Base-by-base conservation (phyloP, 2,888 invertebrate species). In the Limnephilus marmoratus region DNA sequence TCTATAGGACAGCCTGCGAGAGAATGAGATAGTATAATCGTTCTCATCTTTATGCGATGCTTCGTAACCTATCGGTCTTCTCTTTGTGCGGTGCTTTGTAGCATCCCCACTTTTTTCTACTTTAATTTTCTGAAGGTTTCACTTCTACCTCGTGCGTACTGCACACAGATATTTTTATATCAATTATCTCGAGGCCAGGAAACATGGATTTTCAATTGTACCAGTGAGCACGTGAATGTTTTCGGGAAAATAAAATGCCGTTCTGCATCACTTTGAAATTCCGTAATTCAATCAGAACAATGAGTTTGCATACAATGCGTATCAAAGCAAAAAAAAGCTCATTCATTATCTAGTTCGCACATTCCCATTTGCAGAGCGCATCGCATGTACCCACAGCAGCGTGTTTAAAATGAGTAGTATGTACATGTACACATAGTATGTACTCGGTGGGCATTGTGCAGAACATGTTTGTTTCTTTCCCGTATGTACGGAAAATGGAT, bases 331-430 rank as follows among this genome's bases (percentile, higher is more conserved):
- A 85, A 85, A 85, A 85, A 15, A 41, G 45, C 86, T 86, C 45
- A 49, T 86, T 86, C 49, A 86, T 86, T 86, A 68, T 68, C 68
- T 68, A 86, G 45, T 86, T 86, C 86, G 49, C 86, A 86, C 86
- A 86, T 86, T 86, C 13, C 29, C 45, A 45, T 86, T 86, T 45
- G 49, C 86, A 29, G 37, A 83, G 41, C 83, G 41, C 34, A n/a
- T 68, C 24, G 83, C 83, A 37, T 31, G 83, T 15, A 18, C 18
- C 18, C 24, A 9, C 24, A 9, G 18, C 18, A 53, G 68, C 7
- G 2, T 68, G 68, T n/a, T 68, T 68, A 2, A 68, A 24, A 68
- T 24, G 68, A 1, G 24, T 18, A 5, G 68, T 24, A 5, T 24
- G 68, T 68, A 7, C 24, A 7, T 24, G n/a, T 18, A 1, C 5